Evolutionary conservation across 1,140 invertebrate genomes (phyloP).

Genomic region (Diuraphis noxia): DNA sequence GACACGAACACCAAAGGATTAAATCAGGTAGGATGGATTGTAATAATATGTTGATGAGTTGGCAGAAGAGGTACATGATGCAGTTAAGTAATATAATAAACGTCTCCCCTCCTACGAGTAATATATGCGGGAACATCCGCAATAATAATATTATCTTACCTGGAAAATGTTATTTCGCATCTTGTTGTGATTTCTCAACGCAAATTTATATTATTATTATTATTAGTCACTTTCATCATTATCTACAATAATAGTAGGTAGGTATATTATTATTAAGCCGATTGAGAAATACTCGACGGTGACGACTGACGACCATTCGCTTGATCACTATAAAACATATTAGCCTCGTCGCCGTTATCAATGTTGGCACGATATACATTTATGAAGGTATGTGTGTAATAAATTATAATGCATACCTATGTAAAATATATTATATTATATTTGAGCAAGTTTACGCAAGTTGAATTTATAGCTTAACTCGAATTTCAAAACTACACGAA

Average conservation of each 20-base stretch:
- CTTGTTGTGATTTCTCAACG: not conserved
- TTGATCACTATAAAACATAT: not conserved
- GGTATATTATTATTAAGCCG: not conserved
- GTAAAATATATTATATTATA: slow-evolving; percentile 4
- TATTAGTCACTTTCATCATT: not conserved
- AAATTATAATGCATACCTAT: not conserved
- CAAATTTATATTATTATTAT: not conserved
- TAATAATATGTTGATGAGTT: not conserved
- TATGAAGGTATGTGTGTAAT: not conserved
- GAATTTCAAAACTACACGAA: slow-evolving; percentile 20
- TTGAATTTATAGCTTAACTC: not conserved
- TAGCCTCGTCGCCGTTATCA: not conserved
- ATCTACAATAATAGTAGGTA: not conserved
- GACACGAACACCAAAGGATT: slow-evolving; percentile 1
- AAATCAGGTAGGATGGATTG: not conserved
- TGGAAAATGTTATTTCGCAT: not conserved
- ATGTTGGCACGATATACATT: not conserved
- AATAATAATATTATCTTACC: not conserved
- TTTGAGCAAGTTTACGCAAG: not conserved
- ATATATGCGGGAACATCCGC: not conserved
- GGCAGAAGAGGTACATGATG: not conserved
- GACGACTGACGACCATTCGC: not conserved
- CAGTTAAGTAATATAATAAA: not conserved
- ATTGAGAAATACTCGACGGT: not conserved
- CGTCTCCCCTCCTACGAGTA: not conserved